phyloP scores from a whole-genome alignment of 1,140 invertebrate species.

The Hesperophylax magnus region DNA sequence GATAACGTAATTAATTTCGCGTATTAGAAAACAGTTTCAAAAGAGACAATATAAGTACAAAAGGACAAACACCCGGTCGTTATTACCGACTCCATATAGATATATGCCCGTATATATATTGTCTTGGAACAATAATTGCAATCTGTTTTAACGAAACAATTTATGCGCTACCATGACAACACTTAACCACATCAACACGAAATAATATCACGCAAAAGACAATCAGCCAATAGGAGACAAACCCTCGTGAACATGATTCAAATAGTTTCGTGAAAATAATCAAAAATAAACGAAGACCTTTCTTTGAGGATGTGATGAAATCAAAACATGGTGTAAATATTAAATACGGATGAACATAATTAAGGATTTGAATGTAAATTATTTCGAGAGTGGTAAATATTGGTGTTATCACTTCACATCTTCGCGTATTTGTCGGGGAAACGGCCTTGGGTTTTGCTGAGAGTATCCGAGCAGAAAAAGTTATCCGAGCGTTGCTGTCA shows the following conservation, averaged over 20 bases:
- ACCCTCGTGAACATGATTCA: no score
- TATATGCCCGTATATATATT: no score
- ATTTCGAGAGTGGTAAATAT: no score
- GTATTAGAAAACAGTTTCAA: background rate
- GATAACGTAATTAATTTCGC: background rate
- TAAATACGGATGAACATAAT: no score
- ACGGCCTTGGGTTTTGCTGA: background rate
- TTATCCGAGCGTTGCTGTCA: background rate
- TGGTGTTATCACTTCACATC: background rate
- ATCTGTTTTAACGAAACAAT: background rate
- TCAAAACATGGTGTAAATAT: no score
- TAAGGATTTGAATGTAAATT: no score
- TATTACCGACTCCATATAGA: background rate
- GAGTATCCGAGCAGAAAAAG: background rate
- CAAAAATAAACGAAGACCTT: no score
- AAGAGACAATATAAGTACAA: background rate
- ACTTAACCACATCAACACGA: background rate
- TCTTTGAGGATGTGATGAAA: no score
- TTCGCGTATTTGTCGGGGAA: background rate
- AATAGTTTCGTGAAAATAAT: no score
- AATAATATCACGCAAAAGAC: background rate
- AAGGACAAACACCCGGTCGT: constrained; percentile 3
- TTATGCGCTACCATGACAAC: background rate
- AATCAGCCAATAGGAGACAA: no score
- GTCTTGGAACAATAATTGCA: background rate